Conservation (phyloP, 2,113 vertebrate genomes). For the Amblyopsis rosae region DNA sequence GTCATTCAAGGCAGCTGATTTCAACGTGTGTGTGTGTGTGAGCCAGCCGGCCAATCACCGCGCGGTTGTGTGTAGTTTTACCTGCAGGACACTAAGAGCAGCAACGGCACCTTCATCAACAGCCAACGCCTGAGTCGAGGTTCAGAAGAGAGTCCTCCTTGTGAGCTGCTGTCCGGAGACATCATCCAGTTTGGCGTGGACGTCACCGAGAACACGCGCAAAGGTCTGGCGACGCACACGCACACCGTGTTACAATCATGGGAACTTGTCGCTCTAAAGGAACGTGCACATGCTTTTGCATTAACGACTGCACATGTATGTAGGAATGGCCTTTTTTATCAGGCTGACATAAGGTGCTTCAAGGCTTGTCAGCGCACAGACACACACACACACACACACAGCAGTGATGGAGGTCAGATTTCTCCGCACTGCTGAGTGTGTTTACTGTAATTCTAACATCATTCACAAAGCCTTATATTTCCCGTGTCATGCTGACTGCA, state of each 20-base stretch:
- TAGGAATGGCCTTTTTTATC: too few species aligned
- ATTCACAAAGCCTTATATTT: too few species aligned
- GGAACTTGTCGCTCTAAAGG: too few species aligned
- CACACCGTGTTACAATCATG: too few species aligned
- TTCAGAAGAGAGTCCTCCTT: slow-evolving; percentile 98
- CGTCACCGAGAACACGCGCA: slow-evolving; percentile 98
- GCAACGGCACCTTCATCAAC: slow-evolving; percentile 99
- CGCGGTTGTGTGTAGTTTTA: slow-evolving; percentile 85
- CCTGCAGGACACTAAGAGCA: slow-evolving; percentile 99
- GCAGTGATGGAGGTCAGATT: slow-evolving; percentile 46
- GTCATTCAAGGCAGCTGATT: too few species aligned
- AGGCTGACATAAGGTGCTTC: too few species aligned
- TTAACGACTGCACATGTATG: too few species aligned
- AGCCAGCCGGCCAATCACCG: background rate
- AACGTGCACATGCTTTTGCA: too few species aligned
- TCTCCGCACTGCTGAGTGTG: slow-evolving; percentile 48
- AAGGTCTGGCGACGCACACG: slow-evolving; percentile 67
- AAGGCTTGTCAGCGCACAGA: background rate
- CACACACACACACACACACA: background rate
- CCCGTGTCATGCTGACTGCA: too few species aligned
- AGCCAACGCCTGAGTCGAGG: slow-evolving; percentile 98
- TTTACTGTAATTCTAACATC: too few species aligned
- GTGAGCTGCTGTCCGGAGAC: slow-evolving; percentile 97
- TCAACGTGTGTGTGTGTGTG: too few species aligned
- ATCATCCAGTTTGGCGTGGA: slow-evolving; percentile 99